These are phyloP conservation scores for Smithornis capensis DNA, from an alignment of 2,113 vertebrate species.

Conservation along the genomic window DNA sequence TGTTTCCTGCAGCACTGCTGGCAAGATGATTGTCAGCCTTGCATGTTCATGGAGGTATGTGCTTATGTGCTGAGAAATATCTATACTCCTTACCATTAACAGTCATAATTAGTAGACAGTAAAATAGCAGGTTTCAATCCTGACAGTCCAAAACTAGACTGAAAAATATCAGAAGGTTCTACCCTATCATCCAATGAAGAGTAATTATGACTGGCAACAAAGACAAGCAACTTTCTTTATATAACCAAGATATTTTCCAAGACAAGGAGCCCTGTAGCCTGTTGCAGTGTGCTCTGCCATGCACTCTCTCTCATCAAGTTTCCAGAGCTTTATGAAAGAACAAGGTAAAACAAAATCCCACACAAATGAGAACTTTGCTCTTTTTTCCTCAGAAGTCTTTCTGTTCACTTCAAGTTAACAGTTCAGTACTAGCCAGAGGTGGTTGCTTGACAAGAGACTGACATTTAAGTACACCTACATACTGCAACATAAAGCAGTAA, in stretches of 20 bases:
- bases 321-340: not conserved
- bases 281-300: not conserved
- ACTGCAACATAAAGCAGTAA: not conserved
- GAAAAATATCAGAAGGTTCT: not conserved
- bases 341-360: not conserved
- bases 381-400: not conserved
- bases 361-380: not conserved
- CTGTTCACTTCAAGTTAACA: not conserved
- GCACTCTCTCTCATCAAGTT: not conserved
- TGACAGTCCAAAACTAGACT: not conserved
- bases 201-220: not conserved
- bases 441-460: not conserved
- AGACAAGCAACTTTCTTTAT: not conserved
- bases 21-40: not conserved
- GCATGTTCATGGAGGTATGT: not conserved
- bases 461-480: not conserved
- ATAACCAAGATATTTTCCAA: not conserved
- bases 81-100: not conserved
- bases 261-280: not conserved
- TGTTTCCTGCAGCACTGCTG: not conserved
- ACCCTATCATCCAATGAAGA: not conserved
- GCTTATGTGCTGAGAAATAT: not conserved
- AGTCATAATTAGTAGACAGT: not conserved
- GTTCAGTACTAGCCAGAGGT: not conserved
- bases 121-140: not conserved